Percentiles rank a stretch among this genome's conserved stretches.
phyloP scores from a whole-genome alignment of 1,140 invertebrate species.

The Danaus melanippus region DNA sequence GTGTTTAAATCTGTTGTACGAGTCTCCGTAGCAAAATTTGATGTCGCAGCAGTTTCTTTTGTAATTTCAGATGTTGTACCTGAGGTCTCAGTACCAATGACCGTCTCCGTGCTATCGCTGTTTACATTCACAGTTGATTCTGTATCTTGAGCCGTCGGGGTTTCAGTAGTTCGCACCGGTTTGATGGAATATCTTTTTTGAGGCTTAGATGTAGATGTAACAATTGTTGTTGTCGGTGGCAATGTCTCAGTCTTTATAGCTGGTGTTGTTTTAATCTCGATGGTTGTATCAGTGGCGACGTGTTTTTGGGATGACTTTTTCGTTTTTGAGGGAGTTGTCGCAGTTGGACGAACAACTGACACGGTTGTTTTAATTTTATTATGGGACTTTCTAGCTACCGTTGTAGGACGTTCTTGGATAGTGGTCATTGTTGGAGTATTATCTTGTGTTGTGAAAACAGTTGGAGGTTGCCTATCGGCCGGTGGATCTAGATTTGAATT shows the following conservation, averaged over 20 bases:
- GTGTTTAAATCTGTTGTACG: constrained; percentile 53
- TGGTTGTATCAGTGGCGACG: constrained; percentile 36
- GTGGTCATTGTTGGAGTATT: constrained; percentile 45
- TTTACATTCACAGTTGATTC: constrained; percentile 46
- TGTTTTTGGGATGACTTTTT: constrained; percentile 48
- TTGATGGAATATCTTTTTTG: constrained; percentile 68
- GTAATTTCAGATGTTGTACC: constrained; percentile 41
- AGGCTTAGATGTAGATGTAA: constrained; percentile 45
- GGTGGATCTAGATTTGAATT: constrained; percentile 57
- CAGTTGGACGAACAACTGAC: constrained; percentile 36
- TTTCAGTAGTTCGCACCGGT: constrained; percentile 53
- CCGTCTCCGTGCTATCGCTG: constrained; percentile 53
- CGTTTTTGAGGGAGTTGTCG: constrained; percentile 48
- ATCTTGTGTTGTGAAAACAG: constrained; percentile 34
- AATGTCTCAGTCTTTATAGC: constrained; percentile 37
- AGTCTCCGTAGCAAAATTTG: constrained; percentile 42
- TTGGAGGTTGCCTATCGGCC: constrained; percentile 47
- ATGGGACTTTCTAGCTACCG: constrained; percentile 48
- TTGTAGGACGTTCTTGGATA: constrained; percentile 44
- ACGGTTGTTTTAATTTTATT: constrained; percentile 61
- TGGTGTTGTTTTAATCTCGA: constrained; percentile 46
- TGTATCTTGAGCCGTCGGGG: constrained; percentile 49
- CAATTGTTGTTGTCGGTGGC: constrained; percentile 37
- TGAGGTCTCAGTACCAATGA: constrained; percentile 43
- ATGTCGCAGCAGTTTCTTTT: constrained; percentile 47